Conservation (phyloP, 1,140 invertebrate genomes). For the Brachionus manjavacas region DNA sequence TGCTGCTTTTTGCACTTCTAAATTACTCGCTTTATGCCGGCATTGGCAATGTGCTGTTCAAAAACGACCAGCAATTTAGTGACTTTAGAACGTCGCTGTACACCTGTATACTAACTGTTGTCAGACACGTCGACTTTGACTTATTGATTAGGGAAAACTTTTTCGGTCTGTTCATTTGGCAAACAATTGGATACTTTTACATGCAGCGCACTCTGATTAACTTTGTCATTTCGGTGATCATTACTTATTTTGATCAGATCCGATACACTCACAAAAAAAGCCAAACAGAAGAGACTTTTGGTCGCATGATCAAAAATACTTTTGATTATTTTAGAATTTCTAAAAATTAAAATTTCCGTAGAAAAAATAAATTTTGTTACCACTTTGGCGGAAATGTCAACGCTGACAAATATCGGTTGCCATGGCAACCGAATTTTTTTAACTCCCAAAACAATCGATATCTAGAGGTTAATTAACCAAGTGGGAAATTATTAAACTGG, state of each 20-base stretch:
- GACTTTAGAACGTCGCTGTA: background rate
- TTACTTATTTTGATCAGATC: constrained; percentile 18
- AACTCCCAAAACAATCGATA: background rate
- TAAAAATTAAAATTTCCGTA: background rate
- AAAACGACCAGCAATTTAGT: background rate
- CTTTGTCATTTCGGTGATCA: constrained; percentile 27
- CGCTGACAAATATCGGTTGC: background rate
- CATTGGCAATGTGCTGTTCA: background rate
- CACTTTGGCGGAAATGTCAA: background rate
- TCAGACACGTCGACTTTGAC: background rate
- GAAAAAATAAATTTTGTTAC: background rate
- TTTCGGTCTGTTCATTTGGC: background rate
- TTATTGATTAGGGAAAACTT: background rate
- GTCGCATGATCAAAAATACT: background rate
- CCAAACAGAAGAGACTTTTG: constrained; percentile 20
- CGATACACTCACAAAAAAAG: background rate
- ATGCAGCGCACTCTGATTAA: background rate
- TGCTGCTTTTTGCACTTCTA: background rate
- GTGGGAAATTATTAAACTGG: background rate
- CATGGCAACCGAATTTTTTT: background rate
- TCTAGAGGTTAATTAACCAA: background rate
- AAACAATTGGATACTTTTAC: constrained; percentile 17
- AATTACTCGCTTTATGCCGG: background rate
- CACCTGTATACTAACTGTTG: background rate
- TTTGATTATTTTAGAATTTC: background rate